phyloP scores from a whole-genome alignment of 2,888 invertebrate species.

The Drosophila maculinotata region DNA sequence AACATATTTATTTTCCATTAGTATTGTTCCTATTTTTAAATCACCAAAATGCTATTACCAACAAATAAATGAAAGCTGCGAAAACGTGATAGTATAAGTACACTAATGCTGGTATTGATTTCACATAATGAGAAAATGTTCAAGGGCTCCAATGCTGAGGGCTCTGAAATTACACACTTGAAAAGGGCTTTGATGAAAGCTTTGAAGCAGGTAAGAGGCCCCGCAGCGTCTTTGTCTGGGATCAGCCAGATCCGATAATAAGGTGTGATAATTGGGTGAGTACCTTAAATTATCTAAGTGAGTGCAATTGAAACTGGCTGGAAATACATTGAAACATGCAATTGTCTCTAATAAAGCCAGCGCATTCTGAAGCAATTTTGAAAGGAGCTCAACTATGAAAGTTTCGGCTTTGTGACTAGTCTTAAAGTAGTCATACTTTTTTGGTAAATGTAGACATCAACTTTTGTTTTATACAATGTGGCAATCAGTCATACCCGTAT shows the following conservation, averaged over 20 bases:
- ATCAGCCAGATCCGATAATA: slow-evolving; percentile 38
- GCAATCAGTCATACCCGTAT: slow-evolving; percentile 40
- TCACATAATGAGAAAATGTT: slow-evolving; percentile 59
- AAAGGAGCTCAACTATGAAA: not conserved
- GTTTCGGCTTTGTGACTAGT: not conserved
- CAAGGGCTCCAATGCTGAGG: slow-evolving; percentile 42
- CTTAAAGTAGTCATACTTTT: slow-evolving; percentile 18
- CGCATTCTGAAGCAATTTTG: not conserved
- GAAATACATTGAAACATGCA: slow-evolving; percentile 7
- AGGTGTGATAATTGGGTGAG: slow-evolving; percentile 50
- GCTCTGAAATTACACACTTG: slow-evolving; percentile 44
- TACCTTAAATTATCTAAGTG: slow-evolving; percentile 41
- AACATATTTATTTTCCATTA: slow-evolving; percentile 44
- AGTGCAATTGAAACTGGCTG: slow-evolving; percentile 23
- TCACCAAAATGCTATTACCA: slow-evolving; percentile 23
- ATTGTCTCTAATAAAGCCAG: slow-evolving; percentile 11
- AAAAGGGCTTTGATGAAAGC: slow-evolving; percentile 55
- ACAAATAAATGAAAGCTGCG: slow-evolving; percentile 26
- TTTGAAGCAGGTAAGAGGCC: slow-evolving; percentile 27
- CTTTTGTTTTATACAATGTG: slow-evolving; percentile 10
- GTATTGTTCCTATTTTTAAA: too few relatives aligned
- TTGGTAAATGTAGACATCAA: slow-evolving; percentile 3
- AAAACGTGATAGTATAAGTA: slow-evolving; percentile 16
- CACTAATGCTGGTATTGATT: slow-evolving; percentile 70
- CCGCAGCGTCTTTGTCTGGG: slow-evolving; percentile 43